Conservation (phyloP, 2,797 vertebrate genomes). For the Darevskia nairensis region DNA sequence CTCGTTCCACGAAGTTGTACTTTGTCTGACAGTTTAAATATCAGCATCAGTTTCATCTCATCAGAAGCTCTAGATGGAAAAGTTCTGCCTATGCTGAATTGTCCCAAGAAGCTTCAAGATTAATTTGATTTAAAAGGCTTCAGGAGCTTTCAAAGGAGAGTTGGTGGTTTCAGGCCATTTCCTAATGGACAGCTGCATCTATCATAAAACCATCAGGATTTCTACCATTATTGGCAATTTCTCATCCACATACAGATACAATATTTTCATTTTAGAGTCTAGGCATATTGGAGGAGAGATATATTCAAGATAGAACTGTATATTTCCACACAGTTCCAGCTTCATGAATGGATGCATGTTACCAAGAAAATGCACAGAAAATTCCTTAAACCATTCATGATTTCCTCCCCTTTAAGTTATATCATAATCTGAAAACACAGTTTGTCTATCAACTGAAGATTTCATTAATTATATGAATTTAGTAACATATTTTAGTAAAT, state of each 20-base stretch:
- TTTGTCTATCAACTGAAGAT: not conserved
- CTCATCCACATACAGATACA: slow-evolving; percentile 12
- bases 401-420: not conserved
- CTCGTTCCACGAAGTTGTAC: not conserved
- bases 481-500: not conserved
- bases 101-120: slow-evolving; percentile 36
- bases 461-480: not conserved
- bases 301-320: not conserved
- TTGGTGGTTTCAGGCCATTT: slow-evolving; percentile 43
- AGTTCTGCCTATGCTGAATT: slow-evolving; percentile 27
- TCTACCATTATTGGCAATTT: slow-evolving; percentile 35
- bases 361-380: not conserved
- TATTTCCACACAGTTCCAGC: not conserved
- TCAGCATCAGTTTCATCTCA: not conserved
- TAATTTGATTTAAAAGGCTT: slow-evolving; percentile 46
- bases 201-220: slow-evolving; percentile 39
- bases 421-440: not conserved
- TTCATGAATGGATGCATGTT: not conserved
- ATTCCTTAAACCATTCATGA: not conserved
- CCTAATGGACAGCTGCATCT: slow-evolving; percentile 35
- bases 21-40: slow-evolving; percentile 39
- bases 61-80: slow-evolving; percentile 14
- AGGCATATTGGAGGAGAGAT: not conserved
- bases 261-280: slow-evolving; percentile 29
- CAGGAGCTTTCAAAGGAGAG: slow-evolving; percentile 32